Percentiles rank a stretch among this genome's conserved stretches.
Evolutionary conservation across 2,888 invertebrate species (phyloP).

Genomic region (Priocnemis perturbator): DNA sequence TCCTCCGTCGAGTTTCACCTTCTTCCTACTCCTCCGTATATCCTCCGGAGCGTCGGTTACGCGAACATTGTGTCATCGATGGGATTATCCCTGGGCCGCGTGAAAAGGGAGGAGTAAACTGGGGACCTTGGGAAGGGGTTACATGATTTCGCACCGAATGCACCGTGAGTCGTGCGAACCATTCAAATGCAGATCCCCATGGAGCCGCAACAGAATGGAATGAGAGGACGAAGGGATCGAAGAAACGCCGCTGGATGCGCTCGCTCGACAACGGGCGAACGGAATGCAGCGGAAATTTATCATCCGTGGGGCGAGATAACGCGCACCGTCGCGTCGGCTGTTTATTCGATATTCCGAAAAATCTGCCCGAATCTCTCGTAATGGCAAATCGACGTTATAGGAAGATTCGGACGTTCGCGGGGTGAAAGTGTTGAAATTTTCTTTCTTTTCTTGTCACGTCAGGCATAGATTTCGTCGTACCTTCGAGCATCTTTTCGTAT

Average conservation of each 20-base stretch:
- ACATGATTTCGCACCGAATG: conserved; percentile 48
- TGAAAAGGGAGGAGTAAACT: conserved; percentile 12
- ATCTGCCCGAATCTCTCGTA: too few relatives aligned
- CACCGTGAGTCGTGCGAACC: conserved; percentile 39
- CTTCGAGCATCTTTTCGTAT: neutral
- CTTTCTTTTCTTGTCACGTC: too few relatives aligned
- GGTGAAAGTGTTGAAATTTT: too few relatives aligned
- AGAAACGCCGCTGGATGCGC: conserved; percentile 1
- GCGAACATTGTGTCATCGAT: conserved; percentile 68
- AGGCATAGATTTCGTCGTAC: neutral
- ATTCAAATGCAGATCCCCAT: conserved; percentile 51
- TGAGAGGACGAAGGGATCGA: neutral
- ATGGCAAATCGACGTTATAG: too few relatives aligned
- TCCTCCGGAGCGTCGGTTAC: conserved; percentile 55
- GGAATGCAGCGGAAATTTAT: conserved; percentile 2
- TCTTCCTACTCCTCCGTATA: conserved; percentile 9
- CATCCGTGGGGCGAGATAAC: conserved; percentile 2
- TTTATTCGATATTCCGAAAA: neutral
- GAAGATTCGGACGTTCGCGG: too few relatives aligned
- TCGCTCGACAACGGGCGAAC: neutral
- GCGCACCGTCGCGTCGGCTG: neutral
- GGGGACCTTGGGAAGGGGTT: conserved; percentile 43
- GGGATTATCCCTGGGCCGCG: conserved; percentile 60
- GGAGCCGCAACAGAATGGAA: conserved; percentile 9
- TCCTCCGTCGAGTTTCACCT: conserved; percentile 2